Conservation (phyloP, 2,113 vertebrate species). For the Mus musculus region DNA sequence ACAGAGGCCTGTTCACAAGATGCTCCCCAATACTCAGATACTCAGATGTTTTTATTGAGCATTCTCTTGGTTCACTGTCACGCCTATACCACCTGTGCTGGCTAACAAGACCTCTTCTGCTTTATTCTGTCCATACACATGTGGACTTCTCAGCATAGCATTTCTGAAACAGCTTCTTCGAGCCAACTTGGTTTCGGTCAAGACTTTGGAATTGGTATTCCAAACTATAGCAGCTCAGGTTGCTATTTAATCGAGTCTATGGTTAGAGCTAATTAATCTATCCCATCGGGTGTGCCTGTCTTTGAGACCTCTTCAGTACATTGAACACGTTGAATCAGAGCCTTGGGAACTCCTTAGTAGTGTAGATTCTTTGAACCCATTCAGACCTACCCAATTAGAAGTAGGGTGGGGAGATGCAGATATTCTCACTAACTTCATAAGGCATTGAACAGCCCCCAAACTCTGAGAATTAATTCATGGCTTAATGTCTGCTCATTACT, state of each 20-base stretch:
- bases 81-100: constrained; percentile 33
- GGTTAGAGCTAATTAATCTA: constrained; percentile 18
- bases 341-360: background rate
- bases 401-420: background rate
- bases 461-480: background rate
- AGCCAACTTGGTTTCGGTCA: constrained; percentile 48
- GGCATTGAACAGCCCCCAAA: background rate
- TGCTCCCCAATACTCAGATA: background rate
- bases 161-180: constrained; percentile 46
- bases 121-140: background rate
- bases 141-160: background rate
- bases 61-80: constrained; percentile 32
- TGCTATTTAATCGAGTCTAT: constrained; percentile 47
- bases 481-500: constrained; percentile 6
- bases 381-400: background rate
- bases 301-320: constrained; percentile 33
- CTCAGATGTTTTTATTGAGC: background rate
- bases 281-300: constrained; percentile 3
- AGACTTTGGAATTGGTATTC: constrained; percentile 37
- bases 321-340: background rate
- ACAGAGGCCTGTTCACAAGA: constrained; percentile 68
- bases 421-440: background rate
- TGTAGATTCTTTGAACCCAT: background rate
- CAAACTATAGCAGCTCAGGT: constrained; percentile 39
- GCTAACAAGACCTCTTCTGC: constrained; percentile 20